Conservation (phyloP, 2,888 invertebrate genomes). For the Melanostoma scalare region DNA sequence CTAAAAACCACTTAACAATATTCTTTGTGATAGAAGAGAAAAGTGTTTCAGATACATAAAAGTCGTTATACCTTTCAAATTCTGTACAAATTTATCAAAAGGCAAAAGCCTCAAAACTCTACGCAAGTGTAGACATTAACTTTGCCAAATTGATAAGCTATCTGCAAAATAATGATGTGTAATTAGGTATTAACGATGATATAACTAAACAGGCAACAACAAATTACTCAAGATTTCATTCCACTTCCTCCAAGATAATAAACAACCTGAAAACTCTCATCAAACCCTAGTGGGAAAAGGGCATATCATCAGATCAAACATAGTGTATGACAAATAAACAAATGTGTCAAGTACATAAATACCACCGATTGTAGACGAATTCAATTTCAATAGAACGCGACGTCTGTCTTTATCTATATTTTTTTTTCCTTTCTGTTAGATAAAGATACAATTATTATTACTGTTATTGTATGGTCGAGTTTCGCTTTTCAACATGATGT, state of each 20-base stretch:
- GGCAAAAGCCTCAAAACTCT: no score
- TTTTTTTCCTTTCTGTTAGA: slow-evolving; percentile 12
- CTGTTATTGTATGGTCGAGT: slow-evolving; percentile 66
- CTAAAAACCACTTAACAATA: no score
- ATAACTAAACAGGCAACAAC: no score
- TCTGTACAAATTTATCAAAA: no score
- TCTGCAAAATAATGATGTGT: no score
- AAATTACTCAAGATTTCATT: not conserved
- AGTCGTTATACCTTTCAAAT: no score
- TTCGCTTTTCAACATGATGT: slow-evolving; percentile 42
- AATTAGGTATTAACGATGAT: no score
- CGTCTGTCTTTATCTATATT: slow-evolving; percentile 1
- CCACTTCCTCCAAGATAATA: no score
- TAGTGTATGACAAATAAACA: slow-evolving; percentile 56
- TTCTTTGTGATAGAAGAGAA: no score
- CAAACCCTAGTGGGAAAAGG: not conserved
- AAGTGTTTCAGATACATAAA: no score
- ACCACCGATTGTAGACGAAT: slow-evolving; percentile 65
- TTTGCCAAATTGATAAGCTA: no score
- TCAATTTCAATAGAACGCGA: slow-evolving; percentile 54
- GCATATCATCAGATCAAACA: slow-evolving; percentile 12
- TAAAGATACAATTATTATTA: slow-evolving; percentile 56
- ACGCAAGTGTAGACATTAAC: no score
- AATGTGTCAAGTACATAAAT: slow-evolving; percentile 69
- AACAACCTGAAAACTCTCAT: not conserved